Conservation (phyloP, 2,797 vertebrate genomes). For the Cyclopterus lumpus region DNA sequence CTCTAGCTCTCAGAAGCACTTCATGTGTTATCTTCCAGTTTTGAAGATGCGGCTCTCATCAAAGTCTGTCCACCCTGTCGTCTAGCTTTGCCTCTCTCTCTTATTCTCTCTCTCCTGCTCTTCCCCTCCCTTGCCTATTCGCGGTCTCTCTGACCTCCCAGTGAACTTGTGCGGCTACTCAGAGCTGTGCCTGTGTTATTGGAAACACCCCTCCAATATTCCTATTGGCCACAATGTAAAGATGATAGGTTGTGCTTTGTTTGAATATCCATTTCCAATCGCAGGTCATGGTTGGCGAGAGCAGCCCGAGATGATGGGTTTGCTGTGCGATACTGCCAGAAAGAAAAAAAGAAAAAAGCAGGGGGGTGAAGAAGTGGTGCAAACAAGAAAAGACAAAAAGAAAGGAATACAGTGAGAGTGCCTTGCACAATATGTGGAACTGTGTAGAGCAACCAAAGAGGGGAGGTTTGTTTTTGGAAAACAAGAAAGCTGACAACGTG, state of each 20-base stretch:
- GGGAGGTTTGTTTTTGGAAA: slow-evolving; percentile 19
- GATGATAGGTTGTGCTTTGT: slow-evolving; percentile 78
- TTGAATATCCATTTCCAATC: slow-evolving; percentile 77
- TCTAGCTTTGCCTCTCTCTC: slow-evolving; percentile 17
- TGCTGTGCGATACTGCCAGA: slow-evolving; percentile 52
- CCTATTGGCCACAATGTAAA: slow-evolving; percentile 72
- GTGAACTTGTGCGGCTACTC: slow-evolving; percentile 73
- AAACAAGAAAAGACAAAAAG: slow-evolving; percentile 15
- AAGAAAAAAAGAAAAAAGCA: slow-evolving; percentile 5
- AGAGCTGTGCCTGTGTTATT: slow-evolving; percentile 72
- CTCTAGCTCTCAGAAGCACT: slow-evolving; percentile 30
- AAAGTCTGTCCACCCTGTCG: slow-evolving; percentile 23
- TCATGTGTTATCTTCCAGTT: slow-evolving; percentile 26
- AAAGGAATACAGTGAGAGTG: background rate
- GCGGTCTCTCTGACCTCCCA: slow-evolving; percentile 66
- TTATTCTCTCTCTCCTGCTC: slow-evolving; percentile 16
- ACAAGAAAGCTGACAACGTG: slow-evolving; percentile 11
- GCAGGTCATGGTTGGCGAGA: slow-evolving; percentile 63
- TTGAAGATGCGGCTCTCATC: slow-evolving; percentile 26
- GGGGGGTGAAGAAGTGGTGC: background rate
- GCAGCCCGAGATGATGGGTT: slow-evolving; percentile 59
- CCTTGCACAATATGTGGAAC: slow-evolving; percentile 24
- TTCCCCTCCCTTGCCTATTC: slow-evolving; percentile 39
- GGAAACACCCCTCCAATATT: slow-evolving; percentile 75
- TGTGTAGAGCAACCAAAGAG: slow-evolving; percentile 17